These are phyloP conservation scores for Erythrocercus mccallii DNA, from an alignment of 2,113 vertebrate species.

Conservation along the genomic window DNA sequence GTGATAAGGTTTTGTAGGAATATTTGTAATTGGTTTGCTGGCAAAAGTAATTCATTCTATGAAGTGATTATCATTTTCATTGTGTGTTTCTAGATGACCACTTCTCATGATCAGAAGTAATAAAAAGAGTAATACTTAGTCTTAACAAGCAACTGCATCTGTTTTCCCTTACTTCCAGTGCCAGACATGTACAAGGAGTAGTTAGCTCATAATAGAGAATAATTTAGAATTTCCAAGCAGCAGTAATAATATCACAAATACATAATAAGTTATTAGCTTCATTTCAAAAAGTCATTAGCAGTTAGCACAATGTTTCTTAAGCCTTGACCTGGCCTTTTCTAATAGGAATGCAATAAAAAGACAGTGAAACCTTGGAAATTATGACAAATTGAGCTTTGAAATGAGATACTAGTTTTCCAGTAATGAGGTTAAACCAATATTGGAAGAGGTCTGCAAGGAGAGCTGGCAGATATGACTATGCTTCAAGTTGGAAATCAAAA, in stretches of 20 bases:
- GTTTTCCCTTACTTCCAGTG: background rate
- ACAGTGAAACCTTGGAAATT: background rate
- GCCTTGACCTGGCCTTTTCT: background rate
- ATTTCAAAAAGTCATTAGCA: conserved; percentile 2
- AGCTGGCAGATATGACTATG: background rate
- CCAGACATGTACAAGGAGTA: background rate
- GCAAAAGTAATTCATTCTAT: conserved; percentile 31
- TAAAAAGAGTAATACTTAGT: background rate
- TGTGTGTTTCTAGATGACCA: background rate
- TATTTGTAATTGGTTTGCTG: background rate
- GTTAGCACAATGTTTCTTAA: background rate
- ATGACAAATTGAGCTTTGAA: conserved; percentile 6
- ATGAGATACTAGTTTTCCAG: background rate
- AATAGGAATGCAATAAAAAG: background rate
- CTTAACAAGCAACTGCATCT: background rate
- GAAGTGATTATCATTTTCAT: conserved; percentile 21
- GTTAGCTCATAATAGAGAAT: background rate
- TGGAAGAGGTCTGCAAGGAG: background rate
- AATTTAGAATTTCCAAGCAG: background rate
- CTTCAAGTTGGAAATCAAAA: background rate
- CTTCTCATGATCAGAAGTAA: background rate
- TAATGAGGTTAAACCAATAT: conserved; percentile 31
- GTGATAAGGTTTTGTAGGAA: background rate
- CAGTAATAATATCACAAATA: background rate
- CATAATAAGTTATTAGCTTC: background rate